These are phyloP conservation scores for Dascyllus trimaculatus DNA, from an alignment of 2,113 vertebrate species.

Conservation along the genomic window DNA sequence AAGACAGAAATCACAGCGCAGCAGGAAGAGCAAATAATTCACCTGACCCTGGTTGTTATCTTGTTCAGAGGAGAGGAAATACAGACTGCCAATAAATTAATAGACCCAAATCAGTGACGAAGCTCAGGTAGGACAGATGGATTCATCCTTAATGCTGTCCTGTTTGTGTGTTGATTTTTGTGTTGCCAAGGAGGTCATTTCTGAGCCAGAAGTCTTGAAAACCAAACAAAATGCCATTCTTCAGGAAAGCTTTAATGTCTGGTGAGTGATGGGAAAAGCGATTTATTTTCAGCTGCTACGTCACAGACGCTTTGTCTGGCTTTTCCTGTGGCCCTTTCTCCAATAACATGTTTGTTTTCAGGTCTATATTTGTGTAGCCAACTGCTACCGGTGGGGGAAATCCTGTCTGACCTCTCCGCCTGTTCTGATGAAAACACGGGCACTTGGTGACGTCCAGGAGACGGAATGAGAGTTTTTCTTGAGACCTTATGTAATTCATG, in stretches of 20 bases:
- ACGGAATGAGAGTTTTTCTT: constrained; percentile 51
- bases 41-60: not conserved
- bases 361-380: constrained; percentile 65
- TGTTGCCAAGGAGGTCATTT: constrained; percentile 1
- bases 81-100: not conserved
- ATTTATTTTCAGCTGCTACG: constrained; percentile 68
- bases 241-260: constrained; percentile 54
- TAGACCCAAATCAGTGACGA: not conserved
- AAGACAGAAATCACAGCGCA: constrained; percentile 15
- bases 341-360: constrained; percentile 78
- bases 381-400: constrained; percentile 72
- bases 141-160: not conserved
- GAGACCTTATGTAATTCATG: constrained; percentile 43
- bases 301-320: constrained; percentile 71
- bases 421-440: constrained; percentile 60
- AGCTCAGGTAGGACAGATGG: not conserved
- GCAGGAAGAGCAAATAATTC: constrained; percentile 37
- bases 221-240: constrained; percentile 54
- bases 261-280: constrained; percentile 58
- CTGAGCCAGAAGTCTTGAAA: constrained; percentile 35
- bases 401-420: constrained; percentile 73
- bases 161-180: constrained; percentile 5
- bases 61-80: too few relatives aligned
- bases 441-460: constrained; percentile 62
- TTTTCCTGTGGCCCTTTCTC: constrained; percentile 70